Evolutionary conservation across 1,140 invertebrate genomes (phyloP).

Genomic region (Coelopa frigida): DNA sequence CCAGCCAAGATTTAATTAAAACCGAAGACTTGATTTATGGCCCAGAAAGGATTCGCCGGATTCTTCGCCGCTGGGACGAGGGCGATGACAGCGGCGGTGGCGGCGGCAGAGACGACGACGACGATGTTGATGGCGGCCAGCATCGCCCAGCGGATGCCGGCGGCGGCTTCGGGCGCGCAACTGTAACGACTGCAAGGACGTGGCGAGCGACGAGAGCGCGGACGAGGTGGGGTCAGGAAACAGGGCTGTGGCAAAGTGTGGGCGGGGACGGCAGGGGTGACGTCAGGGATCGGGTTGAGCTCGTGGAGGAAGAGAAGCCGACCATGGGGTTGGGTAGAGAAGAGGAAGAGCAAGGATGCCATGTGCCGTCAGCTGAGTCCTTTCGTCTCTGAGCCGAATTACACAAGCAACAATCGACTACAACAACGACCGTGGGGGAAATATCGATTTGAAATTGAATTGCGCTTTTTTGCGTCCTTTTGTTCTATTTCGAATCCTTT

Average conservation of each 20-base stretch:
- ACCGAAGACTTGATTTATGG: constrained; percentile 46
- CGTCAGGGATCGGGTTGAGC: not conserved
- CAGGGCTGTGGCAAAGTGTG: not conserved
- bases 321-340: too few species aligned
- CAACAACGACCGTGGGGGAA: too few species aligned
- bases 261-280: not conserved
- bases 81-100: not conserved
- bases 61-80: not conserved
- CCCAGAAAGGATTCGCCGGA: constrained; percentile 42
- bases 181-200: not conserved
- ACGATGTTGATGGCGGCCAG: too few species aligned
- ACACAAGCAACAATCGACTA: too few species aligned
- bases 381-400: too few species aligned
- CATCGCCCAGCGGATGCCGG: not conserved
- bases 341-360: too few species aligned
- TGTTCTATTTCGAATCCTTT: not conserved
- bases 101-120: too few species aligned
- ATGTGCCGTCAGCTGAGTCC: too few species aligned
- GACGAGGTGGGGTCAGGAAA: too few species aligned
- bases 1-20: constrained; percentile 43
- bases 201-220: not conserved
- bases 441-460: constrained; percentile 13
- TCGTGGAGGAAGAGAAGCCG: too few species aligned
- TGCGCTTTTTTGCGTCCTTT: not conserved
- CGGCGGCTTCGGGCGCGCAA: not conserved